Base-by-base conservation (phyloP, 2,888 invertebrate species). In the Nymphalis c-album region DNA sequence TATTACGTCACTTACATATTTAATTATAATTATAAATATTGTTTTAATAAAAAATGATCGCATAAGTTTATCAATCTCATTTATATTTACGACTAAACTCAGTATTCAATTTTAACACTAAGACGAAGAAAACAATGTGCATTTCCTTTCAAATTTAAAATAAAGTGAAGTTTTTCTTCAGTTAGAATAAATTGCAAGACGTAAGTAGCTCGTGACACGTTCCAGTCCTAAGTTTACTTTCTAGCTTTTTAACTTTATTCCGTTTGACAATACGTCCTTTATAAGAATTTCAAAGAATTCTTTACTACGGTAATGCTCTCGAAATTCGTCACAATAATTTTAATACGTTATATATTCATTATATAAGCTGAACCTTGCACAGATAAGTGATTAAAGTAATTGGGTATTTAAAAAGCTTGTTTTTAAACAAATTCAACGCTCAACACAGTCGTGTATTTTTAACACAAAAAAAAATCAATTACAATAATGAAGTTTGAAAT, bases 121-220 rank as follows among this genome's bases (percentile, higher is more conserved):
- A 65, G 46, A 22, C 60, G 47, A 48, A 51, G n/a, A 35, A 35
- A 26, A 66, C 35, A 65, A 65, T 31, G 26, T 10, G 47, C 55
- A 61, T 57, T 66, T 47, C 48, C 22, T 48, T 66, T 40, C 35
- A 61, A 66, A 66, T 60, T 51, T 61, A 66, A 66, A 66, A 60
- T 55, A 61, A 55, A 57, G 18, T 57, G 48, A 66, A 61, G 48
- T 66, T 66, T 66, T 57, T 35, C 51, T 59, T 20, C 8, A n/a
- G 47, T 20, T 48, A 26, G 55, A 66, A 60, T 60, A 60, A 55
- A 66, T 61, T 57, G 57, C 55, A 35, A 6, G 47, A 35, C 55
- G 55, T 47, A 57, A 40, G 18, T 18, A 57, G 48, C 48, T 55
- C 26, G 48, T 59, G 64, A 60, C 61, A 57, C 18, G 47, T 46